Conservation (phyloP, 2,113 vertebrate genomes). For the Leptodactylus fuscus region DNA sequence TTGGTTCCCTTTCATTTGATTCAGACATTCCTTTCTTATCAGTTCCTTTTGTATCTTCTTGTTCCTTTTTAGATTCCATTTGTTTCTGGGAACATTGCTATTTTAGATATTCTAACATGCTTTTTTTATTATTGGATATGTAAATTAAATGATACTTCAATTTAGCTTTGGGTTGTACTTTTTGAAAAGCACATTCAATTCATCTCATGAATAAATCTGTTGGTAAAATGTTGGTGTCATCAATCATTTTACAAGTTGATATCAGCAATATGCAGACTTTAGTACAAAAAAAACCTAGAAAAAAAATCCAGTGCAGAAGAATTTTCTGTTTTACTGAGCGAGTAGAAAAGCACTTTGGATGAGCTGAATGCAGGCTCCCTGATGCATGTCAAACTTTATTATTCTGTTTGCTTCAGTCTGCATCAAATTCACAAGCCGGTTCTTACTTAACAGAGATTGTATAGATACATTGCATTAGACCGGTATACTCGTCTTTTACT, state of each 20-base stretch:
- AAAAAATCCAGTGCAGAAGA: slow-evolving; percentile 17
- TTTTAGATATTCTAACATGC: slow-evolving; percentile 26
- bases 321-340: slow-evolving; percentile 34
- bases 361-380: slow-evolving; percentile 32
- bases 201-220: slow-evolving; percentile 60
- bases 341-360: slow-evolving; percentile 30
- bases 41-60: neutral
- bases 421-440: slow-evolving; percentile 34
- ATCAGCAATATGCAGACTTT: slow-evolving; percentile 45
- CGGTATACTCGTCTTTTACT: neutral
- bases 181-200: slow-evolving; percentile 45
- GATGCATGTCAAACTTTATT: slow-evolving; percentile 54
- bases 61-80: neutral
- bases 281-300: neutral
- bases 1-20: slow-evolving; percentile 14
- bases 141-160: slow-evolving; percentile 56
- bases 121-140: slow-evolving; percentile 47
- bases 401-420: slow-evolving; percentile 37
- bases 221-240: slow-evolving; percentile 53
- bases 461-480: slow-evolving; percentile 13
- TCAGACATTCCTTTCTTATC: slow-evolving; percentile 30
- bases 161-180: slow-evolving; percentile 54
- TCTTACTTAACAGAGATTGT: slow-evolving; percentile 14
- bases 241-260: slow-evolving; percentile 58
- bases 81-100: slow-evolving; percentile 19